Base-by-base conservation (phyloP, 2,888 invertebrate species). In the Cephus pygmeus region DNA sequence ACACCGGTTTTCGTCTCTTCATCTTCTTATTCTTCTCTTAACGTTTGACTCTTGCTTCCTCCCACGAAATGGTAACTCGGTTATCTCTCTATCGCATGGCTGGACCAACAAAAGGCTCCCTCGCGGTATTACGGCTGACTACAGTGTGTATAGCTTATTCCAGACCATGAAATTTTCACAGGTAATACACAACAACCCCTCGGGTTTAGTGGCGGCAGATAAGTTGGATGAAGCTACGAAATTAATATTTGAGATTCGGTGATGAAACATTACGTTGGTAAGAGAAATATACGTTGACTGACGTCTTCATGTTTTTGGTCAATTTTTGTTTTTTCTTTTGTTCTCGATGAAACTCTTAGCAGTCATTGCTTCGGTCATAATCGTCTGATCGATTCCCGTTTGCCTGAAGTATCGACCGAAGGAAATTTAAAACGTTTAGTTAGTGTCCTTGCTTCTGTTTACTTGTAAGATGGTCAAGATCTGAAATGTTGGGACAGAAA, bases 1-100 rank as follows among this genome's bases (percentile, higher is more conserved):
- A 71, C 71, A 71, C 71, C 71, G 71, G 71, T 71, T 71, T 31
- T 31, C 12, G 31, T 71, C 33, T 69, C 69, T 71, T 71, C 31
- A 9, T 71, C 71, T 71, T 71, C 71, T 71, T 71, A 71, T 71
- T 71, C 71, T 12, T 71, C 71, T 34, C 71, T 71, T 31, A 31
- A 31, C 6, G 71, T 56, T 9, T 23, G 56, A 56, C 56, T 56
- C 71, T 31, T 34, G 71, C 71, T n/a, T 71, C 15, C 71, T 15
- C 71, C 31, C 23, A 34, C 71, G 34, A 31, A 15, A 34, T 71
- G 71, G 71, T 71, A 15, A 34, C 71, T 71, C 33, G 12, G 71
- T 71, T 71, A 71, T 71, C 71, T 71, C 33, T 33, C 71, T 71
- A 71, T 71, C 71, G 31, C 33, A 23, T 71, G 31, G 71, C 71